These are phyloP conservation scores for Epinotia brunnichana DNA, from an alignment of 2,888 invertebrate species.

Conservation along the genomic window DNA sequence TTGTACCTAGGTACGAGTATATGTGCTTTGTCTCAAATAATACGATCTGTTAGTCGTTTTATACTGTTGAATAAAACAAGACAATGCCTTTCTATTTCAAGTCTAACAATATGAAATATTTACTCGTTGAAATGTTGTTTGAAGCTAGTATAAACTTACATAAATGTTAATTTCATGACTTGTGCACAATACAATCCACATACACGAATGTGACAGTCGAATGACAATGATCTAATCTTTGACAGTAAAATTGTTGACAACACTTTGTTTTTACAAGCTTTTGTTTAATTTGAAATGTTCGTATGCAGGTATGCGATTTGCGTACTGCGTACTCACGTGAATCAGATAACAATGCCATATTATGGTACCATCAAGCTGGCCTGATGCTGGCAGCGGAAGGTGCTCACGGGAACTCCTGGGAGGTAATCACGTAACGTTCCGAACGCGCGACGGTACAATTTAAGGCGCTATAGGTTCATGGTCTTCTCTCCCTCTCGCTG, in stretches of 20 bases:
- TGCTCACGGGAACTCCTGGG: no score
- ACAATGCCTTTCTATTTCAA: neutral
- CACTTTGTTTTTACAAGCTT: neutral
- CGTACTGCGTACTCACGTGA: no score
- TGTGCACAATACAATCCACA: neutral
- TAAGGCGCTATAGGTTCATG: no score
- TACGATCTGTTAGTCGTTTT: neutral
- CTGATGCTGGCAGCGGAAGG: no score
- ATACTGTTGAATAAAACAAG: neutral
- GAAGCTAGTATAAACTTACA: neutral
- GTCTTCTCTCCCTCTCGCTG: no score
- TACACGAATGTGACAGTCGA: neutral
- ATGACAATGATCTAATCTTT: neutral
- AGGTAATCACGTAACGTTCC: no score
- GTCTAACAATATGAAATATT: constrained; percentile 6
- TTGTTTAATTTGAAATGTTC: no score
- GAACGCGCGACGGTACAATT: no score
- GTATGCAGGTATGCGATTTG: no score
- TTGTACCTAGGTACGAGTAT: neutral
- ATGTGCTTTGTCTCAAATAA: neutral
- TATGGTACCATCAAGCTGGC: no score
- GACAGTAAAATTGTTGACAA: neutral
- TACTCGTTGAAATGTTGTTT: neutral
- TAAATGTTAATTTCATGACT: neutral
- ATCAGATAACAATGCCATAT: no score